These are phyloP conservation scores for Paralvinella palmiformis DNA, from an alignment of 1,140 invertebrate genomes.

Conservation along the genomic window DNA sequence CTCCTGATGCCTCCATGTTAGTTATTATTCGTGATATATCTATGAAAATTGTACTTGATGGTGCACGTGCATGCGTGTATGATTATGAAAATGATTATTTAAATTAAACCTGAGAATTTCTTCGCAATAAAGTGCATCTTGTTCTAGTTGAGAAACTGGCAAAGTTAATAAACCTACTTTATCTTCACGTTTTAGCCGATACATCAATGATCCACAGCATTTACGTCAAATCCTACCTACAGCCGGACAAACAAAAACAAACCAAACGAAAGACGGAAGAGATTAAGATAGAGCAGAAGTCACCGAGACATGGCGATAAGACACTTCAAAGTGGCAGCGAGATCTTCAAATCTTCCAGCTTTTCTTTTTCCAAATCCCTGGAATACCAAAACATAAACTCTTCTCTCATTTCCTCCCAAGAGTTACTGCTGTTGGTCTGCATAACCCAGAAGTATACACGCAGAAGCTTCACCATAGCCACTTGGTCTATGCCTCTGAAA, in stretches of 20 bases:
- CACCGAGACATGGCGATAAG: neutral
- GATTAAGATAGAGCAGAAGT: constrained; percentile 13
- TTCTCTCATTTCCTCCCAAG: constrained; percentile 28
- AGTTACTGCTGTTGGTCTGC: constrained; percentile 37
- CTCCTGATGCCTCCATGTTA: constrained; percentile 42
- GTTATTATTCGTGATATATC: too few species aligned
- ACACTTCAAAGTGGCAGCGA: neutral
- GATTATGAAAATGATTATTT: too few species aligned
- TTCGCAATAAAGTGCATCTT: too few species aligned
- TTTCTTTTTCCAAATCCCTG: constrained; percentile 37
- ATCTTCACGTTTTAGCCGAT: constrained; percentile 6
- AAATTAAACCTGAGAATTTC: too few species aligned
- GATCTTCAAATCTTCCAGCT: constrained; percentile 39
- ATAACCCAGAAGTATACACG: constrained; percentile 39
- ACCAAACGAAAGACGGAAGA: constrained; percentile 42
- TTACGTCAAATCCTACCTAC: constrained; percentile 39
- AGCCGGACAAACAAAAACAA: constrained; percentile 36
- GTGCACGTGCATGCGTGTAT: too few species aligned
- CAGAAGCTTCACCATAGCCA: constrained; percentile 35
- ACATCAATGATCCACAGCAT: constrained; percentile 41
- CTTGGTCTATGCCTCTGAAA: constrained; percentile 34
- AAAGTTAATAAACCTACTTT: too few species aligned
- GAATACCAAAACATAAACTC: constrained; percentile 34
- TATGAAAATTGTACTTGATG: too few species aligned
- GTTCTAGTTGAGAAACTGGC: too few species aligned